These are phyloP conservation scores for Echinops telfairi DNA, from an alignment of 2,113 vertebrate genomes.

Conservation along the genomic window DNA sequence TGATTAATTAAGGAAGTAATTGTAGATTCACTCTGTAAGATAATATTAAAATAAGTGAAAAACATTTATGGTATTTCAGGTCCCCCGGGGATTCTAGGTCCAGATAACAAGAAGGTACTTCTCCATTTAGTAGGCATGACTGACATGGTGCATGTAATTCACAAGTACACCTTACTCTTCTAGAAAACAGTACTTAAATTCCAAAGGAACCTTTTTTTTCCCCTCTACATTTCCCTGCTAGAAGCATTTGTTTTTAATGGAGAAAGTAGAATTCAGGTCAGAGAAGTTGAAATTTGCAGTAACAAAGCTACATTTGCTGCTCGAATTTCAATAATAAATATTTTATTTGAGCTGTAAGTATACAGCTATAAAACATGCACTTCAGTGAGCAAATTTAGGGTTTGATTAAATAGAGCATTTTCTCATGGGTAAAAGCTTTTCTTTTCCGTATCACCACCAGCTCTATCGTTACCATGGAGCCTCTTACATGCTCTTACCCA, in stretches of 20 bases:
- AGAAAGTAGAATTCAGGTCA: conserved; percentile 36
- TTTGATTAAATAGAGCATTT: conserved; percentile 58
- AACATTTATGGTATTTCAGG: conserved; percentile 2
- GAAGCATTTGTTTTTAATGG: conserved; percentile 41
- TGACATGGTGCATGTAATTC: conserved; percentile 36
- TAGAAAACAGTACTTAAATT: conserved; percentile 40
- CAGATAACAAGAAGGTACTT: conserved; percentile 41
- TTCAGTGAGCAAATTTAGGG: conserved; percentile 53
- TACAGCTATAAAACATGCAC: conserved; percentile 45
- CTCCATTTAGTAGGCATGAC: conserved; percentile 15
- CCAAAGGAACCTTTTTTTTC: conserved; percentile 31
- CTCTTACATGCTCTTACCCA: conserved; percentile 28
- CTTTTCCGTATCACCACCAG: conserved; percentile 38
- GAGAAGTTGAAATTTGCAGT: background rate
- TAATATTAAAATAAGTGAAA: conserved; percentile 57
- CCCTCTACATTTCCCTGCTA: conserved; percentile 7
- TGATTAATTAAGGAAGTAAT: background rate
- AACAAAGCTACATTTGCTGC: conserved; percentile 40
- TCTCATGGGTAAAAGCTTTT: conserved; percentile 33
- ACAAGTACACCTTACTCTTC: conserved; percentile 31
- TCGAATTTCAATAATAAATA: conserved; percentile 62
- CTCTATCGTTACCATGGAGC: conserved; percentile 35
- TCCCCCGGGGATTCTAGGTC: background rate
- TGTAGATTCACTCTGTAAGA: conserved; percentile 7
- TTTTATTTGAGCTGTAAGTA: conserved; percentile 39